phyloP scores from a whole-genome alignment of 2,113 vertebrate genomes.

The Apodemus sylvaticus region DNA sequence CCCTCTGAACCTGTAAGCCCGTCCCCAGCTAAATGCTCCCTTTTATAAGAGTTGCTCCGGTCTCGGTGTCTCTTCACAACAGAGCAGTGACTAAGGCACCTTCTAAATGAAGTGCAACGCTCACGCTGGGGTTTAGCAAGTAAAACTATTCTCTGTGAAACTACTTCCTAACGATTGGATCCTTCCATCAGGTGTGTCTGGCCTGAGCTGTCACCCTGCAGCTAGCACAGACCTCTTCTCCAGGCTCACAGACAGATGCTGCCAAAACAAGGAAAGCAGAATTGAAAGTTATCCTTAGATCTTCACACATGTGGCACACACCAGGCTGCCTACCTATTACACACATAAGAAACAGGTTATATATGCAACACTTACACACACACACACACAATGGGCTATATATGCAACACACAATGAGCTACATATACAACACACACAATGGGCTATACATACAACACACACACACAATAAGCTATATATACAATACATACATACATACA shows the following conservation, averaged over 20 bases:
- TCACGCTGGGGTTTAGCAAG: conserved; percentile 9
- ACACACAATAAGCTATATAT: neutral
- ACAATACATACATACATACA: neutral
- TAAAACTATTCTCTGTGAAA: conserved; percentile 24
- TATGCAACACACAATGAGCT: no score
- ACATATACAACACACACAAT: no score
- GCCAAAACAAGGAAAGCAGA: neutral
- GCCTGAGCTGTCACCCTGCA: neutral
- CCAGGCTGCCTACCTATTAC: no score
- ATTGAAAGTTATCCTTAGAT: neutral
- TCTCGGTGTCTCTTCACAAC: no score
- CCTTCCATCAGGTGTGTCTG: neutral
- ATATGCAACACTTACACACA: neutral
- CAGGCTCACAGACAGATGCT: neutral
- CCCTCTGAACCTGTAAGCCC: neutral
- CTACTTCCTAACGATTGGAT: neutral
- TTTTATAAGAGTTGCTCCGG: neutral
- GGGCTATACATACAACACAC: neutral
- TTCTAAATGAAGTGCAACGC: conserved; percentile 50
- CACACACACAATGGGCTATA: neutral
- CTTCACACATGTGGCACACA: neutral
- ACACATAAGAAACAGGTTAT: no score
- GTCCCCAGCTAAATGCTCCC: neutral
- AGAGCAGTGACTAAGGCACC: neutral
- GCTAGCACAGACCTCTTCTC: neutral